Base-by-base conservation (phyloP, 92 coral and sea anemone genomes). In the Actinernus sp. region DNA sequence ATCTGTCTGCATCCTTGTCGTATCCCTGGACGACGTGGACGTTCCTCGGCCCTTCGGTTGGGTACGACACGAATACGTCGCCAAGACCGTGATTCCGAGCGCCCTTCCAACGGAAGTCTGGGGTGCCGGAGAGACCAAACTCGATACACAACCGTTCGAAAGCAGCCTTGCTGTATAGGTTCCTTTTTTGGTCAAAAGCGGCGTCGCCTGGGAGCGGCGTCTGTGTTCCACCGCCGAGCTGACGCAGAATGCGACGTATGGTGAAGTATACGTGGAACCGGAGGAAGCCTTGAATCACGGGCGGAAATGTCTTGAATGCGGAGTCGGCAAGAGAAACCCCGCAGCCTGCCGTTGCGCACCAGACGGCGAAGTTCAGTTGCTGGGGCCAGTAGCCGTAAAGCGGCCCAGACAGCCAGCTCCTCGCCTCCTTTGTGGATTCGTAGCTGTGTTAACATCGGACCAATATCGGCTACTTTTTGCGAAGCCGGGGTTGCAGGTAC, bases 381-480 rank as follows among this genome's bases (percentile, higher is more conserved):
- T 83, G 89, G 9, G 84, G 71, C 79, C 79, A 83, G 48, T 68
- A 83, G 0, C n/a, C 34, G 51, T 47, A 55, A 55, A 53, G 26
- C 0, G 90, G 84, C 20, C 54, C 75, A 3, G 34, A n/a, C 0
- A 83, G 78, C 79, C 84, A 68, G 4, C 17, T 4, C 9, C 41
- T 45, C 0, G 74, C 23, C 39, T 74, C 83, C 6, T 23, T 36
- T 0, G 72, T 34, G 0, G 48, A 0, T 4, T 24, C 49, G 26
- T 49, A 60, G n/a, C n/a, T n/a, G n/a, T n/a, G n/a, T n/a, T n/a
- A n/a, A n/a, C n/a, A n/a, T n/a, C n/a, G n/a, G n/a, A n/a, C n/a
- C n/a, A n/a, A n/a, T n/a, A n/a, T n/a, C n/a, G n/a, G n/a, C n/a
- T n/a, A n/a, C n/a, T n/a, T n/a, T n/a, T n/a, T n/a, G n/a, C n/a